phyloP scores from a whole-genome alignment of 2,888 invertebrate species.

The Unio pictorum region DNA sequence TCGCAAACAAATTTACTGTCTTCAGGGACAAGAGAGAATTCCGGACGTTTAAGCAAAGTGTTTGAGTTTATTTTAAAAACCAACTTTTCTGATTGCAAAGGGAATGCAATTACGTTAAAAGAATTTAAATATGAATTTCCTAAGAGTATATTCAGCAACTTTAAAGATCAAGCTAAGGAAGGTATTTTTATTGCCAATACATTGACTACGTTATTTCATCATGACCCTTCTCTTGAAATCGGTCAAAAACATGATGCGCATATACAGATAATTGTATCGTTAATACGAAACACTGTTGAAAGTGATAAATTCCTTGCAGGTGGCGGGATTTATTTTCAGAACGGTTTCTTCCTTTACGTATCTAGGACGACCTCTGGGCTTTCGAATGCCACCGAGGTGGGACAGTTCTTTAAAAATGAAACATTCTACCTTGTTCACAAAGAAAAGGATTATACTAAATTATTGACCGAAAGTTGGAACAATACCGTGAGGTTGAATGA shows the following conservation, averaged over 20 bases:
- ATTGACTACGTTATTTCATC: slow-evolving; percentile 23
- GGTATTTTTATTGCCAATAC: slow-evolving; percentile 27
- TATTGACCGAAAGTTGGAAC: slow-evolving; percentile 7
- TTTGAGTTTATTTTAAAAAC: slow-evolving; percentile 25
- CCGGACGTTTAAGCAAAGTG: slow-evolving; percentile 24
- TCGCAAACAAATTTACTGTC: too few species aligned
- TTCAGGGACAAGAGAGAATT: slow-evolving; percentile 16
- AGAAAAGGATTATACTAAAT: slow-evolving; percentile 13
- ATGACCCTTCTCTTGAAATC: slow-evolving; percentile 11
- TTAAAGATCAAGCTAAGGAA: slow-evolving; percentile 21
- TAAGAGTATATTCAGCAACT: slow-evolving; percentile 24
- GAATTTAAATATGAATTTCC: slow-evolving; percentile 33
- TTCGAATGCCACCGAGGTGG: slow-evolving; percentile 18
- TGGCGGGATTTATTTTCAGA: slow-evolving; percentile 53
- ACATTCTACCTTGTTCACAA: slow-evolving; percentile 29
- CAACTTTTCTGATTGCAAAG: slow-evolving; percentile 6
- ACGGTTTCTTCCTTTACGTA: slow-evolving; percentile 52
- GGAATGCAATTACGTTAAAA: slow-evolving; percentile 21
- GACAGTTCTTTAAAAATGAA: slow-evolving; percentile 25
- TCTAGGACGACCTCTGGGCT: slow-evolving; percentile 23
- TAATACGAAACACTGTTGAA: slow-evolving; percentile 45
- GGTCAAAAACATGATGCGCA: slow-evolving; percentile 18
- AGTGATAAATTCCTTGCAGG: slow-evolving; percentile 46
- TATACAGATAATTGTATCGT: slow-evolving; percentile 24
- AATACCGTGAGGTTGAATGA: not conserved